Base-by-base conservation (phyloP, 2,797 vertebrate genomes). In the Oreochromis grahami region DNA sequence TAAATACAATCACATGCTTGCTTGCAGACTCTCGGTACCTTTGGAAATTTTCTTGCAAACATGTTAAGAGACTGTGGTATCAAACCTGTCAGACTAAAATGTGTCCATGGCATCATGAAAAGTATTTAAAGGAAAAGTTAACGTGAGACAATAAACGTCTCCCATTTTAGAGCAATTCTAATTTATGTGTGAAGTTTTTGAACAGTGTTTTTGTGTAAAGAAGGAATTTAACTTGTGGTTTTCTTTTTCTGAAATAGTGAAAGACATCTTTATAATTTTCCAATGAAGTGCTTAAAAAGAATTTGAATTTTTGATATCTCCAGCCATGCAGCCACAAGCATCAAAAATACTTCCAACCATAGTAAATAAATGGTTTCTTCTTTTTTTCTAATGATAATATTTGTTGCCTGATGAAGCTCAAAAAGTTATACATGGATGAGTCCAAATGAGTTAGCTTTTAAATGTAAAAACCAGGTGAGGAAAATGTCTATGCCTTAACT, bases 401-500 rank as follows among this genome's bases (percentile, higher is more conserved):
- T 72, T 45, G 9, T 72, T 29, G 43, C 14, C 24, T 72, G 24
- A 17, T 48, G 41, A 48, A 29, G 41, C 43, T 48, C 24, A 48
- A 48, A 32, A 72, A 7, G 43, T 72, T 72, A 26, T 45, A 19
- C 24, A 48, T 29, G 24, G 43, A 32, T 72, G 68, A 72, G 24
- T 48, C 1, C 26, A 29, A 72, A 72, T 48, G 26, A 48, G 68
- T 2, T 45, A 11, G 38, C 24, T 48, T 48, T 45, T 72, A 48
- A 17, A 72, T 74, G 34, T 24, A 48, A 68, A 78, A 77, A 50
- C 3, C 63, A 48, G 68, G 21, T 56, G 38, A 80, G 58, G 34
- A 8, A 55, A 79, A 78, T 77, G 79, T 79, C 76, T 84, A 78
- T n/a, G 10, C 60, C 82, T 85, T 32, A 81, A 82, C 78, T 51